Conservation (phyloP, 2,113 vertebrate species). For the Colaptes auratus region DNA sequence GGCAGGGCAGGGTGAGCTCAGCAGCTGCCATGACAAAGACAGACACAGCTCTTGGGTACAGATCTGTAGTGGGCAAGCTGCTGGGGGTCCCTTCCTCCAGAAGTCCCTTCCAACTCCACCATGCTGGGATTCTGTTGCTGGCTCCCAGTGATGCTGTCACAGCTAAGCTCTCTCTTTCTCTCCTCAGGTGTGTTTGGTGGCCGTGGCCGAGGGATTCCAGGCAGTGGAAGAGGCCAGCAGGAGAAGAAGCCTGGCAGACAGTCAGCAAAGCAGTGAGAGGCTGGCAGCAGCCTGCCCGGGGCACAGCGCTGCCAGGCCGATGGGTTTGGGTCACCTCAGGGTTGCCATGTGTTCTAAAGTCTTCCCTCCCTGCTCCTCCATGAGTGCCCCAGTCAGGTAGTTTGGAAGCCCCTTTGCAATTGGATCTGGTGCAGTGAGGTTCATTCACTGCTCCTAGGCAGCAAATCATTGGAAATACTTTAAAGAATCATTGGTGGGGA, state of each 20-base stretch:
- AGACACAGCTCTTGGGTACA: rapidly evolving
- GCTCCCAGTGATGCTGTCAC: rapidly evolving
- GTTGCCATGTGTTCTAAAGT: not conserved
- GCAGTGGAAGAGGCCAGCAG: constrained; percentile 85
- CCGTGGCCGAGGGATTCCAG: constrained; percentile 81
- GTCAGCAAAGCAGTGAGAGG: constrained; percentile 86
- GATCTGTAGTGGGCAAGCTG: not conserved
- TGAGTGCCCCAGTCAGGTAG: not conserved
- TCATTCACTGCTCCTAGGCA: not conserved
- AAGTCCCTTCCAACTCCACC: too few relatives aligned
- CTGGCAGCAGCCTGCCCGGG: not conserved
- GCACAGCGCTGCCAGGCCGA: not conserved
- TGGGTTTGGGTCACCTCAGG: constrained; percentile 14
- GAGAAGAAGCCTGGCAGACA: constrained; percentile 92
- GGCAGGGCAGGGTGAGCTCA: not conserved
- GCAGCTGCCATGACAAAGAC: not conserved
- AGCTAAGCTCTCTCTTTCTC: not conserved
- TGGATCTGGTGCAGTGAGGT: not conserved
- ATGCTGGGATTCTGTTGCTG: too few relatives aligned
- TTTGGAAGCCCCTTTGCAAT: not conserved
- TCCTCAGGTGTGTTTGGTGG: constrained; percentile 90
- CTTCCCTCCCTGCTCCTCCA: not conserved
- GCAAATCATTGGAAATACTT: not conserved
- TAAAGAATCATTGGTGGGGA: rapidly evolving
- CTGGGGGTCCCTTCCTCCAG: too few relatives aligned